These are phyloP conservation scores for Promerops cafer DNA, from an alignment of 2,113 vertebrate genomes.

Conservation along the genomic window DNA sequence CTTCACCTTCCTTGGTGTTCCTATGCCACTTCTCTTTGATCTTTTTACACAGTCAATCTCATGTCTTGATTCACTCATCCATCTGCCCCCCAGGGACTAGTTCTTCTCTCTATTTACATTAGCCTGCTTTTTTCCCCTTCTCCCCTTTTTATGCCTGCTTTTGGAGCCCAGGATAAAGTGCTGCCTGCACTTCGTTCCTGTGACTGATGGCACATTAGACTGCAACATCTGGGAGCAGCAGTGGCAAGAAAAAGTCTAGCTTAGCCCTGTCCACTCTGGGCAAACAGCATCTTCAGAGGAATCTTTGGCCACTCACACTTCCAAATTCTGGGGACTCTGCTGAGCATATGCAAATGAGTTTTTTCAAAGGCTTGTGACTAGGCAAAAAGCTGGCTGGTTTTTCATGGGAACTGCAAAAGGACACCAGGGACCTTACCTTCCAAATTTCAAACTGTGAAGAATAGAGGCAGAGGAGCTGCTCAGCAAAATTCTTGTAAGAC, in stretches of 20 bases:
- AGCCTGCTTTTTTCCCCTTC: neutral
- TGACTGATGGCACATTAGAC: neutral
- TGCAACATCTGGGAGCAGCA: neutral
- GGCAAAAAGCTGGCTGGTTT: neutral
- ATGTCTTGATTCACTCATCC: neutral
- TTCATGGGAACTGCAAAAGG: conserved; percentile 10
- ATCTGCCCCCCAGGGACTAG: neutral
- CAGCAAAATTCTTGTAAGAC: neutral
- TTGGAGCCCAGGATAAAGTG: neutral
- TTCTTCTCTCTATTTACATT: neutral
- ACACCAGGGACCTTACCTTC: neutral
- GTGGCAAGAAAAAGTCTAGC: neutral
- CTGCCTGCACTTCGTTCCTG: neutral
- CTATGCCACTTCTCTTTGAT: neutral
- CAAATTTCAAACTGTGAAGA: neutral
- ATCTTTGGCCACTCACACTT: neutral
- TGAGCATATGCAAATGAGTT: neutral
- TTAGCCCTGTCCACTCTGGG: neutral
- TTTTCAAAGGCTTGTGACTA: neutral
- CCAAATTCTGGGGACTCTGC: neutral
- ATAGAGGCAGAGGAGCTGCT: neutral
- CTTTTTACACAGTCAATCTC: fast-evolving
- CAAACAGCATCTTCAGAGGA: neutral
- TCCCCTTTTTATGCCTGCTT: neutral
- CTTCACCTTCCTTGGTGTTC: neutral